Evolutionary conservation across 2,797 vertebrate genomes (phyloP), one percentile per base, ranked within the genome.

Genomic region (Rhyacichthys aspro): DNA sequence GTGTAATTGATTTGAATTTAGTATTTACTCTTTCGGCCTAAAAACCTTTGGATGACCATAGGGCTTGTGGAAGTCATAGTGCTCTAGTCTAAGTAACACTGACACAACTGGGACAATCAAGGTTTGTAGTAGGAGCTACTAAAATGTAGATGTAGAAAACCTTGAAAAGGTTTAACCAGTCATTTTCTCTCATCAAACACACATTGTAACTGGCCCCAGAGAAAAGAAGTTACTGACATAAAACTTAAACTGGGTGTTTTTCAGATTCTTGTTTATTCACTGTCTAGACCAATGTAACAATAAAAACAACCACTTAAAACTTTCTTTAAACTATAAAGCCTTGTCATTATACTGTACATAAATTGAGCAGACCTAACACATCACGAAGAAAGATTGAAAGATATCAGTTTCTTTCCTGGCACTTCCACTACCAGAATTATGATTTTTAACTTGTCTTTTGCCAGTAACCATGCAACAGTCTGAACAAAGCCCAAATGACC

Each of bases 241-340:
- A 52, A 69, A 53, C 50, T 78, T 84, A 76, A 86, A 78, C 32
- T 70, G 76, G 83, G 83, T 71, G 56, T 76, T 70, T 62, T 57
- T 74, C 58, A 63, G 70, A 68, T 55, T 65, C 57, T 41, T 2
- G 44, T 68, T 74, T 70, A 70, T 88, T 70, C 85, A 85, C 54
- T 57, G 75, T 80, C 78, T 81, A 69, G 62, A 73, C 53, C 57
- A 64, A 42, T 42, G n/a, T 82, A 79, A 62, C 64, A 60, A 57
- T 60, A 57, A 28, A 73, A 62, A 18, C 42, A 44, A 57, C 44
- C 48, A 37, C 33, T 28, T 17, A 37, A 60, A 73, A 34, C 9
- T 28, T 28, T 28, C 5, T 28, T 28, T 28, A 28, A 28, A 28
- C 23, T 28, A 28, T 28, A 28, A 28, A 28, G 23, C 23, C 23